Conservation (phyloP, 2,113 vertebrate species). For the Dissostichus mawsoni region DNA sequence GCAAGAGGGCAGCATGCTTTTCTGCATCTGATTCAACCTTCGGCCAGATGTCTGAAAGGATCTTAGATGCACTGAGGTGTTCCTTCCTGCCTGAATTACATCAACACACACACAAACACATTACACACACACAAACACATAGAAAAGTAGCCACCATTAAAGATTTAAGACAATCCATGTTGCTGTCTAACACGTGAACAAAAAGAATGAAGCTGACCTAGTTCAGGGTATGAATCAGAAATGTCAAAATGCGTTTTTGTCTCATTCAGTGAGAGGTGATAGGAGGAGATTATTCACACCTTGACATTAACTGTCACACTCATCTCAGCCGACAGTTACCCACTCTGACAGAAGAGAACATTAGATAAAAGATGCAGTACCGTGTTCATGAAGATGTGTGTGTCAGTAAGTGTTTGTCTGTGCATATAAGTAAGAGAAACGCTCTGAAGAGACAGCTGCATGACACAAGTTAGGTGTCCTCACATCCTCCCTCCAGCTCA, state of each 20-base stretch:
- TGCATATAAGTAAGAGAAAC: constrained; percentile 8
- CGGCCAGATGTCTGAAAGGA: constrained; percentile 86
- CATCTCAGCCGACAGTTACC: constrained; percentile 29
- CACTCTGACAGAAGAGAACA: constrained; percentile 16
- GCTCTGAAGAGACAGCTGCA: constrained; percentile 21
- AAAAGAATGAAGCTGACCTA: constrained; percentile 44
- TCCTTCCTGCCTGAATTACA: constrained; percentile 86
- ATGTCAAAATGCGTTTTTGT: constrained; percentile 42
- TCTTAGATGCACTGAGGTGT: constrained; percentile 82
- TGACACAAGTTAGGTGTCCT: constrained; percentile 37
- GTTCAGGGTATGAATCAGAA: constrained; percentile 30
- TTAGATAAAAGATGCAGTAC: constrained; percentile 15
- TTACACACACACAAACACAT: constrained; percentile 1
- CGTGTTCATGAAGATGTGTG: constrained; percentile 3
- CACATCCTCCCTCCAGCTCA: constrained; percentile 15
- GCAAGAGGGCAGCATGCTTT: constrained; percentile 82
- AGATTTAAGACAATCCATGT: constrained; percentile 53
- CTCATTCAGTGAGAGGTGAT: constrained; percentile 19
- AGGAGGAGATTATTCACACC: constrained; percentile 41
- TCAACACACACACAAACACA: constrained; percentile 4
- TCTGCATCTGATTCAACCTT: constrained; percentile 84
- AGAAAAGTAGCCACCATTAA: constrained; percentile 43
- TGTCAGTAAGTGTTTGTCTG: background rate
- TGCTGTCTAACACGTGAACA: constrained; percentile 40
- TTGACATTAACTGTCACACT: constrained; percentile 40